Percentiles rank a stretch among this genome's conserved stretches.
Conservation (phyloP, 2,888 invertebrate species). For the Psococerastis gibbosa region DNA sequence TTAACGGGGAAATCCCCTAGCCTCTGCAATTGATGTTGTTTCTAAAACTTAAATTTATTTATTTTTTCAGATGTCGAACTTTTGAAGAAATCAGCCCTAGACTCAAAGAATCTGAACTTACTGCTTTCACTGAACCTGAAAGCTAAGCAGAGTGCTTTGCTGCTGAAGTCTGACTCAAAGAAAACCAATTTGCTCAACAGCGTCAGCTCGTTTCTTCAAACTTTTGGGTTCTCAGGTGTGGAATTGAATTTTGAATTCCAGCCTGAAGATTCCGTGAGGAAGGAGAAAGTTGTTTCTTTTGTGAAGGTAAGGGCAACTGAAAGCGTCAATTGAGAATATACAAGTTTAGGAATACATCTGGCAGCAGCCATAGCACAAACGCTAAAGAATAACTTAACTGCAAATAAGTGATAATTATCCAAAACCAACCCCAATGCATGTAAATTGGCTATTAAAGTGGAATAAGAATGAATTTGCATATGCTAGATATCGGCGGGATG, state of each 20-base stretch:
- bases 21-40: too few species aligned
- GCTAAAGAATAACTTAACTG: too few species aligned
- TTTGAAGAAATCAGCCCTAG: neutral
- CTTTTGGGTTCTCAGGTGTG: constrained; percentile 15
- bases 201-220: constrained; percentile 11
- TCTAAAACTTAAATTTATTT: too few species aligned
- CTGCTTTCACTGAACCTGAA: neutral
- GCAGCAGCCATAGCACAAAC: too few species aligned
- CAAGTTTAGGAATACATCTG: too few species aligned
- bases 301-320: constrained; percentile 16
- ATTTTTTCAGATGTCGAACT: constrained; percentile 12
- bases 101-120: neutral
- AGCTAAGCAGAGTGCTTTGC: constrained; percentile 10
- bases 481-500: too few species aligned
- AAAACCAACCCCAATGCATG: too few species aligned
- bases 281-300: constrained; percentile 14
- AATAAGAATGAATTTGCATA: too few species aligned
- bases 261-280: constrained; percentile 11
- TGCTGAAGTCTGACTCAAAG: constrained; percentile 14
- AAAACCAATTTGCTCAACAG: constrained; percentile 13
- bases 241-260: constrained; percentile 15
- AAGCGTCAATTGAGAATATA: too few species aligned
- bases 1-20: too few species aligned
- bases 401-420: too few species aligned
- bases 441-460: too few species aligned